Conservation (phyloP, 2,888 invertebrate species). For the Cephonodes hylas region DNA sequence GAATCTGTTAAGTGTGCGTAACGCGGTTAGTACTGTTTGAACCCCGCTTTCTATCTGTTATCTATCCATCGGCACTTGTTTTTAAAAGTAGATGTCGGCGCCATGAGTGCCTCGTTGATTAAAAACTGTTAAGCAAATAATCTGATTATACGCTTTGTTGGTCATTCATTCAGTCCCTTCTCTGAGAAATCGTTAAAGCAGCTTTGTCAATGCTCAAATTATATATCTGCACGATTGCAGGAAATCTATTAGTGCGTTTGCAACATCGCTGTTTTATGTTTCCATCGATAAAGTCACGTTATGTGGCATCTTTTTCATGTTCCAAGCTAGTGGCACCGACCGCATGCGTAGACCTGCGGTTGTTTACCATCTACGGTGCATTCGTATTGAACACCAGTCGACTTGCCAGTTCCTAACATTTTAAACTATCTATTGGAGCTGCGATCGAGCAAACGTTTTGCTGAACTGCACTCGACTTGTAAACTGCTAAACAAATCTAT, state of each 20-base stretch:
- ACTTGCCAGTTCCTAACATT: conserved; percentile 45
- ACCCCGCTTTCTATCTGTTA: conserved; percentile 73
- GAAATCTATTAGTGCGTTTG: conserved; percentile 25
- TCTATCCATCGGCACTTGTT: conserved; percentile 61
- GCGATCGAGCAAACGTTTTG: background rate
- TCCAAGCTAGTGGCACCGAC: conserved; percentile 49
- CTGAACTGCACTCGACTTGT: background rate
- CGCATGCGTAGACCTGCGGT: conserved; percentile 59
- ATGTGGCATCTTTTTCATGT: conserved; percentile 47
- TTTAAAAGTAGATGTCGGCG: conserved; percentile 57
- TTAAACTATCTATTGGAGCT: conserved; percentile 27
- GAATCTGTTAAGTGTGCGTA: conserved; percentile 64
- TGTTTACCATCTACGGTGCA: conserved; percentile 53
- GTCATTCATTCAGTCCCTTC: conserved; percentile 38
- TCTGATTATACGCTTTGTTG: conserved; percentile 53
- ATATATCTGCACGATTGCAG: conserved; percentile 24
- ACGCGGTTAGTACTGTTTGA: conserved; percentile 67
- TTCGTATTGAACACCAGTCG: conserved; percentile 58
- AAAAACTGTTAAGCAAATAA: conserved; percentile 58
- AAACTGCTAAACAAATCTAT: background rate
- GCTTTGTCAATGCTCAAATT: conserved; percentile 32
- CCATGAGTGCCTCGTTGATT: conserved; percentile 58
- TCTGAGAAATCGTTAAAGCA: conserved; percentile 43
- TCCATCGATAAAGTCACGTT: conserved; percentile 45
- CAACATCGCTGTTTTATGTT: conserved; percentile 29